Conservation (phyloP, 2,113 vertebrate species). For the Phalacrocorax aristotelis region DNA sequence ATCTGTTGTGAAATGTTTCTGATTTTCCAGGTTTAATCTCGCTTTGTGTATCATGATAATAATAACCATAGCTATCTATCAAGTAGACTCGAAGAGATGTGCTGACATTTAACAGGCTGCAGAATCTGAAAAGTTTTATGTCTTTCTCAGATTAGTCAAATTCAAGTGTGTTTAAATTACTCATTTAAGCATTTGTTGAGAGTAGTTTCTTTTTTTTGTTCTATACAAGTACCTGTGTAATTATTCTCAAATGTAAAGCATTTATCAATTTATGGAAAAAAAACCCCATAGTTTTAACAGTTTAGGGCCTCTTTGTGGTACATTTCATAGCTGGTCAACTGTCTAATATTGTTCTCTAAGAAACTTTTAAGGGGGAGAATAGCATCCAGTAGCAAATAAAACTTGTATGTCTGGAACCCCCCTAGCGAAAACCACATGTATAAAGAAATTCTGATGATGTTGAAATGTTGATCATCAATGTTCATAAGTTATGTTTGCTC, state of each 20-base stretch:
- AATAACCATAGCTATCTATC: neutral
- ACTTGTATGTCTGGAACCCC: neutral
- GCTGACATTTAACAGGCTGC: neutral
- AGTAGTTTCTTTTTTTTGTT: neutral
- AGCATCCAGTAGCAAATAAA: neutral
- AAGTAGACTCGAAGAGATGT: neutral
- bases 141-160: neutral
- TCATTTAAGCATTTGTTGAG: neutral
- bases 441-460: neutral
- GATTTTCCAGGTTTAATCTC: neutral
- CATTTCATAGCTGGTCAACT: neutral
- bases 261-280: neutral
- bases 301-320: neutral
- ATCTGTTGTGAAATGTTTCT: neutral
- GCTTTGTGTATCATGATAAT: neutral
- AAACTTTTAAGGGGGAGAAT: neutral
- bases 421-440: accelerated
- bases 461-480: neutral
- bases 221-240: neutral
- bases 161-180: neutral
- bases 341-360: neutral
- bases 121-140: neutral
- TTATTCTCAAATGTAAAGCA: neutral
- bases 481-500: neutral
- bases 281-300: neutral